phyloP scores from a whole-genome alignment of 2,113 vertebrate genomes.

The Edolisoma coerulescens region DNA sequence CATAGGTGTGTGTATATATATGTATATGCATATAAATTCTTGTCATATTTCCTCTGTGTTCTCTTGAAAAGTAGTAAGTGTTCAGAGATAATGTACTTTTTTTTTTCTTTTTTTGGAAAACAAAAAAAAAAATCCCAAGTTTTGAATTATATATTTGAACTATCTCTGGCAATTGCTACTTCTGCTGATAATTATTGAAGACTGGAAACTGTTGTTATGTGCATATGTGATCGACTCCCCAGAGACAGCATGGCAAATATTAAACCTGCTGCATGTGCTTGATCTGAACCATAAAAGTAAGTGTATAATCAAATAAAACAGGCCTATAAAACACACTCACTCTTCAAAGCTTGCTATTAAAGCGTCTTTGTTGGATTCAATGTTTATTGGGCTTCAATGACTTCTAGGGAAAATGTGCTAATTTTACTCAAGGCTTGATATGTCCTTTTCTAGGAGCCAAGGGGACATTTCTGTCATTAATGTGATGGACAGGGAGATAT shows the following conservation, averaged over 20 bases:
- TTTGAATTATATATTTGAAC: neutral
- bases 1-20: accelerated
- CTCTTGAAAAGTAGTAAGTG: neutral
- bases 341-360: constrained; percentile 7
- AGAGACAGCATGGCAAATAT: neutral
- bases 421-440: neutral
- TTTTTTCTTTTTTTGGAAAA: neutral
- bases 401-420: neutral
- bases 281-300: constrained; percentile 42
- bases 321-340: neutral
- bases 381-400: neutral
- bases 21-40: neutral
- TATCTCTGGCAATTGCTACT: neutral
- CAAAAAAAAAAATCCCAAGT: neutral
- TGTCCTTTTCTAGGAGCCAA: neutral
- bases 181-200: neutral
- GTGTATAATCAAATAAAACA: constrained; percentile 12
- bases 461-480: neutral
- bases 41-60: neutral
- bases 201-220: neutral
- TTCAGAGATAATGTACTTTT: neutral
- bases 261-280: constrained; percentile 6
- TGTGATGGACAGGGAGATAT: neutral
- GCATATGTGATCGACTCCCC: neutral
- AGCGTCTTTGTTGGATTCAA: neutral